Conservation (phyloP, 2,888 invertebrate species). For the Zaprionus lineosus region DNA sequence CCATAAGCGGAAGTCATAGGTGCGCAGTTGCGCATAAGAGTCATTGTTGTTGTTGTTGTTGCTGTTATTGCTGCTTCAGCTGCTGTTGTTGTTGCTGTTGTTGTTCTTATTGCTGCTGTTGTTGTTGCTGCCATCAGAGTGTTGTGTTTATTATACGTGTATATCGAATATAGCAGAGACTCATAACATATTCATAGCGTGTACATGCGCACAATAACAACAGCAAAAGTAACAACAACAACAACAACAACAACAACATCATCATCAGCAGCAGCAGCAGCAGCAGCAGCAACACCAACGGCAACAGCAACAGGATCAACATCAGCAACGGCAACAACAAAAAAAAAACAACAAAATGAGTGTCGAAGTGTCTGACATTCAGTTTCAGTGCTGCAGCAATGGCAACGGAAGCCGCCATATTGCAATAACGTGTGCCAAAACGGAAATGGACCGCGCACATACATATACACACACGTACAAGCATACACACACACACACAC, state of each 20-base stretch:
- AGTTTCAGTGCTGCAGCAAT: slow-evolving; percentile 41
- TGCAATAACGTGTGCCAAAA: slow-evolving; percentile 71
- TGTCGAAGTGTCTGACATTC: slow-evolving; percentile 55
- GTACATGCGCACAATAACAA: slow-evolving; percentile 51
- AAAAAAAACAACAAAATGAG: slow-evolving; percentile 2
- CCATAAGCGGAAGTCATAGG: slow-evolving; percentile 68
- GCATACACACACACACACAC: slow-evolving; percentile 1
- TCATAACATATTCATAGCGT: slow-evolving; percentile 74
- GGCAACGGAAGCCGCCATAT: slow-evolving; percentile 73
- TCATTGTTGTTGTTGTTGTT: slow-evolving; percentile 28
- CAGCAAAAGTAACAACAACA: slow-evolving; percentile 32
- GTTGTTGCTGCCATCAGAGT: slow-evolving; percentile 32
- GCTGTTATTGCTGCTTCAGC: slow-evolving; percentile 29
- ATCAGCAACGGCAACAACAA: slow-evolving; percentile 2
- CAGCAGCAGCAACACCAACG: slow-evolving; percentile 35
- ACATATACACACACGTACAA: slow-evolving; percentile 15
- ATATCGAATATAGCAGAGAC: slow-evolving; percentile 47
- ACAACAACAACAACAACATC: slow-evolving; percentile 6
- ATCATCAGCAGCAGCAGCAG: slow-evolving; percentile 6
- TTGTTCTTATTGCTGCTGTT: slow-evolving; percentile 17
- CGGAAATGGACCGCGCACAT: slow-evolving; percentile 61
- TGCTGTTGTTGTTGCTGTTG: slow-evolving; percentile 26
- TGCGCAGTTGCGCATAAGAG: slow-evolving; percentile 62
- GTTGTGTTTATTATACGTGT: slow-evolving; percentile 45
- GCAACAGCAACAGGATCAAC: slow-evolving; percentile 11